Base-by-base conservation (phyloP, 2,888 invertebrate species). In the Epirrita christyi region DNA sequence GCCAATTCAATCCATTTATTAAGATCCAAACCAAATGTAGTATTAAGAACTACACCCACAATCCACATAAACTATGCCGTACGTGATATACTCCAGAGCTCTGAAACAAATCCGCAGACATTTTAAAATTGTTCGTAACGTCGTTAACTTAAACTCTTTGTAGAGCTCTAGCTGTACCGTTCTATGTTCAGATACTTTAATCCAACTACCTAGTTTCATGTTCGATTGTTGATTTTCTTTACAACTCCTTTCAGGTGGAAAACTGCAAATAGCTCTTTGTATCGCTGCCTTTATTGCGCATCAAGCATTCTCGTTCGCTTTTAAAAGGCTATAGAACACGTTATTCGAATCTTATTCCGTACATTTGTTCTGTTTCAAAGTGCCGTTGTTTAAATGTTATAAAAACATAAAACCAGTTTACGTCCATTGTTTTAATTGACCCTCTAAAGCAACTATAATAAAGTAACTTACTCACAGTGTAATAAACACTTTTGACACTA, bases 251-350 rank as follows among this genome's bases (percentile, higher is more conserved):
- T 63, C 75, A 79, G 73, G 79, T 82, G 78, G 72, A 54, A 58
- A 53, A 42, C 40, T 40, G 41, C 32, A 80, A 84, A 80, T 82
- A 76, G 81, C 79, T 81, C 76, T 83, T 74, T 74, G 71, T 76
- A 49, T 47, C 37, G 37, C 44, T 59, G 34, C 45, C 40, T 38
- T 54, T 61, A 59, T 58, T 78, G 76, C 76, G 81, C 79, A 80
- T 75, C 72, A 71, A 48, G 66, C 75, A 81, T 79, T 80, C 75
- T 72, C 72, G 66, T 69, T 65, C 67, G 72, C 76, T 73, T 73
- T 81, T 76, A 83, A 85, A 85, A 83, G 64, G 68, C 71, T 67
- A 73, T 65, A 45, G 40, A 43, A 55, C 43, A 55, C 51, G 50
- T 43, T 51, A 59, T 59, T 61, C 41, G 34, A 42, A 36, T 51